phyloP scores from a whole-genome alignment of 1,140 invertebrate species.

The Camponotus floridanus region DNA sequence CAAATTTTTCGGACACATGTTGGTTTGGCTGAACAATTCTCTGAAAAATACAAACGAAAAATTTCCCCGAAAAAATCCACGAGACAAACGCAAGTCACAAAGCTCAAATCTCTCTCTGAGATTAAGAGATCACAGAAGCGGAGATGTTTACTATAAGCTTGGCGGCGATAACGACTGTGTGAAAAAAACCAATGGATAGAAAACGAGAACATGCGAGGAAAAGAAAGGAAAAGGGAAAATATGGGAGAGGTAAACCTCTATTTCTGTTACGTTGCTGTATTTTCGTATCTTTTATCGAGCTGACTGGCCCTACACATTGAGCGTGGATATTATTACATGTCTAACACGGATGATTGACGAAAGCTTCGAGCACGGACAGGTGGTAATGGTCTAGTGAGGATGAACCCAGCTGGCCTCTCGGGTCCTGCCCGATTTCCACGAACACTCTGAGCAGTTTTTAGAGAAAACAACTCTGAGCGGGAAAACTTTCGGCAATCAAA shows the following conservation, averaged over 20 bases:
- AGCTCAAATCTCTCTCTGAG: slow-evolving; percentile 35
- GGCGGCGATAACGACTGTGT: slow-evolving; percentile 53
- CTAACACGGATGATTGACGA: slow-evolving; percentile 67
- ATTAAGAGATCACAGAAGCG: slow-evolving; percentile 40
- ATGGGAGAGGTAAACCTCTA: slow-evolving; percentile 46
- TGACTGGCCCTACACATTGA: slow-evolving; percentile 69
- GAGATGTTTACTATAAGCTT: slow-evolving; percentile 36
- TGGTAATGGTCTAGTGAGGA: slow-evolving; percentile 84
- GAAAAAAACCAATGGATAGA: slow-evolving; percentile 39
- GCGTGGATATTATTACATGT: slow-evolving; percentile 55
- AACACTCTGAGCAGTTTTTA: slow-evolving; percentile 77
- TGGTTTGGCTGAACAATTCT: slow-evolving; percentile 55
- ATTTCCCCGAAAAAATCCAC: slow-evolving; percentile 38
- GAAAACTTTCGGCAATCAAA: slow-evolving; percentile 82
- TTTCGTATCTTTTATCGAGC: slow-evolving; percentile 64
- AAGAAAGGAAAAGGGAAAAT: slow-evolving; percentile 32
- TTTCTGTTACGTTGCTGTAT: slow-evolving; percentile 70
- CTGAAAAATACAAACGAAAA: slow-evolving; percentile 40
- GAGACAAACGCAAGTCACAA: slow-evolving; percentile 36
- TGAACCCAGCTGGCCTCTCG: slow-evolving; percentile 85
- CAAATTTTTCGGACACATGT: slow-evolving; percentile 53
- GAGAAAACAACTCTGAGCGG: slow-evolving; percentile 73
- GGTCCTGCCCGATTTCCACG: slow-evolving; percentile 82
- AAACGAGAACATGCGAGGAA: slow-evolving; percentile 8
- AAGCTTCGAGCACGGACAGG: slow-evolving; percentile 75